Conservation (phyloP, 1,140 invertebrate genomes). For the Scaptodrosophila lebanonensis region DNA sequence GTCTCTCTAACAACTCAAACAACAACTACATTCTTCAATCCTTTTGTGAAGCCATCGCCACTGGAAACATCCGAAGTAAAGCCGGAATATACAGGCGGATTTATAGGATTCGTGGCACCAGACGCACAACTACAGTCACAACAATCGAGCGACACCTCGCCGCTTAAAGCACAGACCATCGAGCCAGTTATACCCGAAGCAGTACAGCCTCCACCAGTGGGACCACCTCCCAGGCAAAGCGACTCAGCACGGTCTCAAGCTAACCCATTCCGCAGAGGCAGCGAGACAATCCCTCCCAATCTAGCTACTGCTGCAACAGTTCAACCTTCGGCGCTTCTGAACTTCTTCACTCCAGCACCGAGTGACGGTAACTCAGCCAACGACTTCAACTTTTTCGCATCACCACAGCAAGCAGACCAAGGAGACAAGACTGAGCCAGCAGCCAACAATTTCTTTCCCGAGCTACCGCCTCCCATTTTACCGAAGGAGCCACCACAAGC, state of each 20-base stretch:
- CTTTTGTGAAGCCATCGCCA: conserved; percentile 48
- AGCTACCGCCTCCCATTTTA: conserved; percentile 31
- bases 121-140: not conserved
- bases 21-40: conserved; percentile 58
- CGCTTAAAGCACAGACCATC: conserved; percentile 26
- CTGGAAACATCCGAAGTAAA: conserved; percentile 34
- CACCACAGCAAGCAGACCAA: conserved; percentile 1
- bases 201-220: conserved; percentile 1
- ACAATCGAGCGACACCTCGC: not conserved
- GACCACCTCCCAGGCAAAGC: not conserved
- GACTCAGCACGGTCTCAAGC: conserved; percentile 1
- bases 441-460: conserved; percentile 20
- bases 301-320: conserved; percentile 11
- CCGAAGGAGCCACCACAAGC: conserved; percentile 11
- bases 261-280: conserved; percentile 17
- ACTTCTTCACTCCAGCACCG: conserved; percentile 42
- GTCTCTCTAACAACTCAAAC: conserved; percentile 19
- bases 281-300: conserved; percentile 3
- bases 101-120: conserved; percentile 45
- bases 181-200: conserved; percentile 13
- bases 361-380: not conserved
- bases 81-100: conserved; percentile 15
- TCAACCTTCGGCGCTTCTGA: conserved; percentile 37
- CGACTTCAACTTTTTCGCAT: conserved; percentile 50
- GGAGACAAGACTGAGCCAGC: not conserved